Conservation (phyloP, 2,888 invertebrate genomes). For the Agriotes lineatus region DNA sequence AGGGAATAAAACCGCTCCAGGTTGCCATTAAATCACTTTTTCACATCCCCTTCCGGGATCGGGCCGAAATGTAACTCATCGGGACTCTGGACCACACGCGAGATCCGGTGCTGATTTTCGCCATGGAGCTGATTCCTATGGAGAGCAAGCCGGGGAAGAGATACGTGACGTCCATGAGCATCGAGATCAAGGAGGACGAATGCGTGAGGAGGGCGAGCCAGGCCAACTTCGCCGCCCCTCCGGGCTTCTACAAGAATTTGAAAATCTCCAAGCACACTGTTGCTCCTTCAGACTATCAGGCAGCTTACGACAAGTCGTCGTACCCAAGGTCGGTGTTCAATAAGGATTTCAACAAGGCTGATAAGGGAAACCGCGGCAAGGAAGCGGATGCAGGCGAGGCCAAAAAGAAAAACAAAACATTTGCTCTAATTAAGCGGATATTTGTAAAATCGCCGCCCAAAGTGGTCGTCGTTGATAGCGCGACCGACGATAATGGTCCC, state of each 20-base stretch:
- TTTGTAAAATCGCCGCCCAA: constrained; percentile 14
- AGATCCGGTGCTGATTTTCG: too few relatives aligned
- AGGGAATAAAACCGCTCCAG: background rate
- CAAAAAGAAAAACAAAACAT: constrained; percentile 10
- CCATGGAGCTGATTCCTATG: constrained; percentile 8
- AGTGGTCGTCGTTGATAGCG: background rate
- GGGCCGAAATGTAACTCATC: too few relatives aligned
- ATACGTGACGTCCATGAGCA: constrained; percentile 11
- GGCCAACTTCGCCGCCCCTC: constrained; percentile 16
- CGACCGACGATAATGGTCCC: background rate
- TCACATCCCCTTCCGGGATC: too few relatives aligned
- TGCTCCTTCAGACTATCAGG: constrained; percentile 51
- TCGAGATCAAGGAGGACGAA: constrained; percentile 24
- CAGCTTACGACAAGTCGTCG: constrained; percentile 37
- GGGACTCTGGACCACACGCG: too few relatives aligned
- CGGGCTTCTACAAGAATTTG: constrained; percentile 23
- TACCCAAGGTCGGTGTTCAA: constrained; percentile 27
- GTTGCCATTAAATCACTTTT: too few relatives aligned
- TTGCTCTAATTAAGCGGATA: constrained; percentile 8
- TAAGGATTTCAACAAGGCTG: constrained; percentile 7
- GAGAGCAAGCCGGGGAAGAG: background rate
- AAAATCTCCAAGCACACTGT: constrained; percentile 51
- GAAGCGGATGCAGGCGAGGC: background rate
- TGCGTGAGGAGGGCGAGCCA: background rate
- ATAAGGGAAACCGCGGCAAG: constrained; percentile 7